Conservation (phyloP, 2,888 invertebrate genomes). For the Erynnis tages region DNA sequence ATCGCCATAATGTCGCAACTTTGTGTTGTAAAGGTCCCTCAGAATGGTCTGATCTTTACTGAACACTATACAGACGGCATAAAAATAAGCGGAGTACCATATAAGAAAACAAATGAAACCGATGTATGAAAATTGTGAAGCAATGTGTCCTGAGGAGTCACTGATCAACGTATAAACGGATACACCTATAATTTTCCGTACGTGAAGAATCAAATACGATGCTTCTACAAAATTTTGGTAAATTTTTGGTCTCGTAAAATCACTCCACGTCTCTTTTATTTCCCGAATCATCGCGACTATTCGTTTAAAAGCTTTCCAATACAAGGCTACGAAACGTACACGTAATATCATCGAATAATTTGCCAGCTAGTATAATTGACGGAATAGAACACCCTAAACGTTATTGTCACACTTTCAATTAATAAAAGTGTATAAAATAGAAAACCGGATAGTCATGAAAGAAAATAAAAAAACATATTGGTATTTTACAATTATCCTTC, state of each 20-base stretch:
- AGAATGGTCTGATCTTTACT: conserved; percentile 52
- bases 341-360: not conserved
- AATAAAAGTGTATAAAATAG: not conserved
- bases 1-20: conserved; percentile 58
- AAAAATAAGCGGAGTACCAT: conserved; percentile 48
- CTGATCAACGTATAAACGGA: conserved; percentile 37
- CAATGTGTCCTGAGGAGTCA: conserved; percentile 28
- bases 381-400: too few species aligned
- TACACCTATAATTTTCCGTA: conserved; percentile 48
- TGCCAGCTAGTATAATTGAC: too few species aligned
- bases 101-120: conserved; percentile 42
- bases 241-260: conserved; percentile 33
- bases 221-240: conserved; percentile 50
- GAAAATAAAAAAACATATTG: conserved; percentile 66
- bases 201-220: conserved; percentile 35
- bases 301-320: not conserved
- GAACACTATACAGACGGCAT: conserved; percentile 46
- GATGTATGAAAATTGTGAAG: conserved; percentile 38
- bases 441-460: too few species aligned
- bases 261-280: conserved; percentile 15
- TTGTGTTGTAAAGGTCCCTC: conserved; percentile 54
- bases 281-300: not conserved
- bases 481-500: conserved; percentile 73
- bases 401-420: too few species aligned
- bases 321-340: not conserved